Evolutionary conservation across 2,113 vertebrate genomes (phyloP).

Genomic region (Syrmaticus mikado): DNA sequence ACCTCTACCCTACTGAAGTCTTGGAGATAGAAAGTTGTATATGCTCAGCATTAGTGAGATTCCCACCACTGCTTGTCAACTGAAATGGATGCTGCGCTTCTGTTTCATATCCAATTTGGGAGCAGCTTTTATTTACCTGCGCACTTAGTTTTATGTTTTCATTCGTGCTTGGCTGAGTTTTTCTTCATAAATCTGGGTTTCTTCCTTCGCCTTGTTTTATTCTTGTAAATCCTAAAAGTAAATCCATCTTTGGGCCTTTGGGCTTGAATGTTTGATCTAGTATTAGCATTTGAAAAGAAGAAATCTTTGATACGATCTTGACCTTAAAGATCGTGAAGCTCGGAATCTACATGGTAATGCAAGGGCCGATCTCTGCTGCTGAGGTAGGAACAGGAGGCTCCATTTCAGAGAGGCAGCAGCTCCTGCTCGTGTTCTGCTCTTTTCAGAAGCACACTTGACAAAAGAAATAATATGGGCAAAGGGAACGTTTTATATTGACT

Average conservation of each 20-base stretch:
- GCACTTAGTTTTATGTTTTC: conserved; percentile 29
- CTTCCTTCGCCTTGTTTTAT: conserved; percentile 54
- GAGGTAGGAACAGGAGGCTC: conserved; percentile 3
- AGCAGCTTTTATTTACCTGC: not conserved
- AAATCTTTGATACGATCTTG: conserved; percentile 61
- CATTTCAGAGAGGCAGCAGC: not conserved
- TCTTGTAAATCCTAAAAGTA: conserved; percentile 60
- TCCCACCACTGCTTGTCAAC: not conserved
- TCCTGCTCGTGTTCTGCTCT: not conserved
- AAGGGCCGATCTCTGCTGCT: conserved; percentile 23
- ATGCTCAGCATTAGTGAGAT: not conserved
- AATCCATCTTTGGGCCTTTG: conserved; percentile 44
- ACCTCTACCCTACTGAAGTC: not conserved
- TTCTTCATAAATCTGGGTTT: conserved; percentile 29
- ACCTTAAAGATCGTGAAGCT: conserved; percentile 73
- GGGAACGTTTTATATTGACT: not conserved
- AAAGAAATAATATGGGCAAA: not conserved
- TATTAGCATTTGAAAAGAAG: conserved; percentile 65
- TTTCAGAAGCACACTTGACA: not conserved
- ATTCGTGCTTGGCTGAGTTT: not conserved
- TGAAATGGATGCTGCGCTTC: not conserved
- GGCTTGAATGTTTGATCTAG: conserved; percentile 52
- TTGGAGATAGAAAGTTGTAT: fast-evolving
- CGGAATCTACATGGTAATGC: conserved; percentile 55
- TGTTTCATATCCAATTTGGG: not conserved